These are phyloP conservation scores for Sapajus apella DNA, from an alignment of 2,113 vertebrate genomes.

Conservation along the genomic window DNA sequence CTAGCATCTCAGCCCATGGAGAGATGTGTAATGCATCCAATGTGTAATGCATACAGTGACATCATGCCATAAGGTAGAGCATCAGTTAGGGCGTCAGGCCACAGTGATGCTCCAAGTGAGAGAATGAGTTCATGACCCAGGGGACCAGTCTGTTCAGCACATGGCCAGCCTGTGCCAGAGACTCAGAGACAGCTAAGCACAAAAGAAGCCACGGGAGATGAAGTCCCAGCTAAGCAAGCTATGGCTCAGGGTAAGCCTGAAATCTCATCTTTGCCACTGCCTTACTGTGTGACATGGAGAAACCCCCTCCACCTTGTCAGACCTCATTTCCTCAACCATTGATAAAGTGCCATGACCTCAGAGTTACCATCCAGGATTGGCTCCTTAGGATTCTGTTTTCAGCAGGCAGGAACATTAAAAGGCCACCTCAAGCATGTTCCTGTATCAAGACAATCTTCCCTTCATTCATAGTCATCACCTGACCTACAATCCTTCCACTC, in stretches of 20 bases:
- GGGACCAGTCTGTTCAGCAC: neutral
- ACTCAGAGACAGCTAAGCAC: neutral
- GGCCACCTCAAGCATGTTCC: neutral
- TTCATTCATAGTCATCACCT: neutral
- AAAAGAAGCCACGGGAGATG: neutral
- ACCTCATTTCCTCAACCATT: neutral
- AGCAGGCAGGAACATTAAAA: neutral
- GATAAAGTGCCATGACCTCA: neutral
- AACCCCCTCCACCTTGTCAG: neutral
- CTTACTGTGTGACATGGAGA: neutral
- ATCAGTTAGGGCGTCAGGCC: rapidly evolving
- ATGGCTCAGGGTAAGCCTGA: neutral
- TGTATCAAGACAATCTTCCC: neutral
- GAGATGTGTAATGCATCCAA: rapidly evolving
- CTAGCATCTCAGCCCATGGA: neutral
- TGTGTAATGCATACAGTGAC: rapidly evolving
- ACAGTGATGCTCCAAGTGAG: neutral
- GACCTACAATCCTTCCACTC: neutral
- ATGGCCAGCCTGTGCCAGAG: neutral
- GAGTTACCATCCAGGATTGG: neutral
- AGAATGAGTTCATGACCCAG: neutral
- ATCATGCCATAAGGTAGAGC: neutral
- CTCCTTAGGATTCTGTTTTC: neutral
- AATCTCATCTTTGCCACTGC: too few species aligned
- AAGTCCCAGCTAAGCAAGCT: neutral